Evolutionary conservation across 2,797 vertebrate species (phyloP).

Genomic region (Leptodactylus fallax): DNA sequence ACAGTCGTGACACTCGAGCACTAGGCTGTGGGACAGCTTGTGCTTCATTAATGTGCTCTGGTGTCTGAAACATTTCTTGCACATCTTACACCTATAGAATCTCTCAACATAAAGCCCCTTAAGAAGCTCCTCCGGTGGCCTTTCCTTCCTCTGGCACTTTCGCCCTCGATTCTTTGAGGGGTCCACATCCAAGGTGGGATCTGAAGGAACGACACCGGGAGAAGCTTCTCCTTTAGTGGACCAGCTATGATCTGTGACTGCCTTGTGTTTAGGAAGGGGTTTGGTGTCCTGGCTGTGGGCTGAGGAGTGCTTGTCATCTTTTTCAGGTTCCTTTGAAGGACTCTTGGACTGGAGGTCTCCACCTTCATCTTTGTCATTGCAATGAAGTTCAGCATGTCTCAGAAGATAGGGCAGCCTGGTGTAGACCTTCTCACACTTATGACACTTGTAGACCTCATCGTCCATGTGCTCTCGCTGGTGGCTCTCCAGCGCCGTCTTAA

Average conservation of each 20-base stretch:
- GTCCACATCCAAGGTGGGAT: not conserved
- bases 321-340: not conserved
- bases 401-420: not conserved
- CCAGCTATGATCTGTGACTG: too few relatives aligned
- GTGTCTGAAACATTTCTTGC: slow-evolving; percentile 12
- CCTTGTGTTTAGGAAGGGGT: not conserved
- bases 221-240: not conserved
- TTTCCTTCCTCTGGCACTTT: not conserved
- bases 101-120: not conserved
- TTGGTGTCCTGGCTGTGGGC: too few relatives aligned
- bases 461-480: not conserved
- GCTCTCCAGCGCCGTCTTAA: not conserved
- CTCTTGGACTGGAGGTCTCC: not conserved
- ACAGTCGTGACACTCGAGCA: not conserved
- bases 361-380: not conserved
- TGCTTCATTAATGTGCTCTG: not conserved
- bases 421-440: slow-evolving; percentile 24
- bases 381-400: not conserved
- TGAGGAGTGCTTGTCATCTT: too few relatives aligned
- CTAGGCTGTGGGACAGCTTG: not conserved
- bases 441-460: slow-evolving; percentile 7
- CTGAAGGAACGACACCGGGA: not conserved
- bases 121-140: not conserved
- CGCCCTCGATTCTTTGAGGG: not conserved
- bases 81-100: not conserved